Percentiles rank a stretch among this genome's conserved stretches.
phyloP scores from a whole-genome alignment of 2,888 invertebrate species.

The Antheraea yamamai region DNA sequence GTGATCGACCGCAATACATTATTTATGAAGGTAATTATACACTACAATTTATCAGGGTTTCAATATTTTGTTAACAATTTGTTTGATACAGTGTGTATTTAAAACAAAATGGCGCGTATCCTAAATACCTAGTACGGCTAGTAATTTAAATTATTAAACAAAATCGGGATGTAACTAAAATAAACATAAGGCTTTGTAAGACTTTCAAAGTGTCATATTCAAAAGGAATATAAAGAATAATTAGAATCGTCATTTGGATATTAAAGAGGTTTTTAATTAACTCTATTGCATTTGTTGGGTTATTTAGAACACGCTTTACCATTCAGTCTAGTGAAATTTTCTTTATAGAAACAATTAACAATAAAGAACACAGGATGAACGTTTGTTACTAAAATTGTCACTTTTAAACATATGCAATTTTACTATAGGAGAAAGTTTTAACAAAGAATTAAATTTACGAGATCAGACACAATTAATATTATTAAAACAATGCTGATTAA shows the following conservation, averaged over 20 bases:
- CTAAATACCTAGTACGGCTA: not conserved
- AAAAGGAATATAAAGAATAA: not conserved
- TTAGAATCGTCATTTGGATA: no score
- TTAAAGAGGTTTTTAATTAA: no score
- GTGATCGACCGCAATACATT: not conserved
- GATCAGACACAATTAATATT: not conserved
- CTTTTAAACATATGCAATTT: not conserved
- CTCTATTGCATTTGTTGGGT: no score
- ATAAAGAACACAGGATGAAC: not conserved
- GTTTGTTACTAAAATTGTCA: not conserved
- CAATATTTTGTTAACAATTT: not conserved
- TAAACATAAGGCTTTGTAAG: no score
- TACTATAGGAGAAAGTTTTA: not conserved
- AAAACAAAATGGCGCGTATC: not conserved
- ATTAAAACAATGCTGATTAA: not conserved
- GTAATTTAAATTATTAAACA: not conserved
- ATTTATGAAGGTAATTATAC: not conserved
- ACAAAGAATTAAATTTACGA: slow-evolving; percentile 3
- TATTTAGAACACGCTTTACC: not conserved
- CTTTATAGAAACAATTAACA: not conserved
- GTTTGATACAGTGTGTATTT: not conserved
- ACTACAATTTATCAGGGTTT: not conserved
- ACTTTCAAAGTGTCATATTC: no score
- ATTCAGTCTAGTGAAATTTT: not conserved
- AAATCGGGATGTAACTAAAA: not conserved